Evolutionary conservation across 2,113 vertebrate genomes (phyloP).

Genomic region (Abramis brama): DNA sequence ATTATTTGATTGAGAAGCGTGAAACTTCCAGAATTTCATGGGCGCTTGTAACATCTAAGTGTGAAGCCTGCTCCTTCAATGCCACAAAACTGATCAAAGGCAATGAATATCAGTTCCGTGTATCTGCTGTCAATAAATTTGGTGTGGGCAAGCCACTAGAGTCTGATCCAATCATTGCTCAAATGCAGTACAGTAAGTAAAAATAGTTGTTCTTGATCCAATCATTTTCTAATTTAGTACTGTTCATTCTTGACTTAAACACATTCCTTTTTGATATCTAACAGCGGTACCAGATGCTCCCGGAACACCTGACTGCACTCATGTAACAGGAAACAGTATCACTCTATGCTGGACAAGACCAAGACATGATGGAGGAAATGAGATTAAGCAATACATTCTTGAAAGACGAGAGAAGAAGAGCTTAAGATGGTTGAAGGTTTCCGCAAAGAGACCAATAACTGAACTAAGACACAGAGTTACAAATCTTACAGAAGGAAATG

Average conservation of each 20-base stretch:
- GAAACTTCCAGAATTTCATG: constrained; percentile 96
- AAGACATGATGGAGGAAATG: constrained; percentile 91
- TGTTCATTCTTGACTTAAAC: neutral
- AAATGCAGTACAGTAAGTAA: constrained; percentile 96
- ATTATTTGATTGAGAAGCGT: constrained; percentile 96
- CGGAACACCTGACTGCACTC: constrained; percentile 91
- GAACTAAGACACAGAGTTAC: constrained; percentile 91
- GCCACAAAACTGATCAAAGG: constrained; percentile 92
- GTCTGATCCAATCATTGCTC: constrained; percentile 88
- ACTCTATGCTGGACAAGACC: constrained; percentile 93
- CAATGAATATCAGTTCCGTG: constrained; percentile 98
- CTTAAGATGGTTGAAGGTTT: constrained; percentile 92
- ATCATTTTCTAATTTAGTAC: constrained; percentile 9
- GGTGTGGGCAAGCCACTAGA: constrained; percentile 92
- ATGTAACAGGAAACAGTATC: constrained; percentile 91
- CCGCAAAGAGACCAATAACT: constrained; percentile 90
- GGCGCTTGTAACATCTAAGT: constrained; percentile 91
- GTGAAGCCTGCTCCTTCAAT: constrained; percentile 90
- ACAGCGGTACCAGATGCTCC: constrained; percentile 93
- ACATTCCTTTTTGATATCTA: constrained; percentile 36
- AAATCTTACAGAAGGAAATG: constrained; percentile 91
- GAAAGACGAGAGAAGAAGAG: constrained; percentile 99
- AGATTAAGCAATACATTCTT: constrained; percentile 95
- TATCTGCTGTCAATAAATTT: constrained; percentile 95
- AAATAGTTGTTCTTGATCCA: neutral